Percentiles rank a stretch among this genome's conserved stretches.
Conservation (phyloP, 2,797 vertebrate genomes). For the Sebastes diaconus region DNA sequence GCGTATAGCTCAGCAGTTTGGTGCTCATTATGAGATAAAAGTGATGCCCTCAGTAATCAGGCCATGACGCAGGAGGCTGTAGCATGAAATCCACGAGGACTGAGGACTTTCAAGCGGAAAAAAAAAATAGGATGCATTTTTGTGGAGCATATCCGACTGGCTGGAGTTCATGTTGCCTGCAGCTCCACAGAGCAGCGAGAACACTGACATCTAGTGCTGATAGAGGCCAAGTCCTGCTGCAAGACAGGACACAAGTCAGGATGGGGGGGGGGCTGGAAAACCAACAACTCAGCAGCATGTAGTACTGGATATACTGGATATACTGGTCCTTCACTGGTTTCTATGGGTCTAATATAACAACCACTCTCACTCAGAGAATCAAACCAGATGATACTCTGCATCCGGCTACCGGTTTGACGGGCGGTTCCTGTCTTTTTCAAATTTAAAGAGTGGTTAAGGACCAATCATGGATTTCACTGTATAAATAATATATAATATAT, state of each 20-base stretch:
- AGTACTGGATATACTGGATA: neutral
- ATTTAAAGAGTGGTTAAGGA: neutral
- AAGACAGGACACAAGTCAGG: neutral
- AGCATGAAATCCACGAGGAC: conserved; percentile 54
- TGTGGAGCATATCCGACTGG: neutral
- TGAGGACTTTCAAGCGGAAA: conserved; percentile 43
- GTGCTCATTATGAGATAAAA: conserved; percentile 73
- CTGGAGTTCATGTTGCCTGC: conserved; percentile 17
- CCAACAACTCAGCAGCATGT: neutral
- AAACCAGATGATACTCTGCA: neutral
- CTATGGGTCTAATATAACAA: neutral
- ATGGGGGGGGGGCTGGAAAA: neutral
- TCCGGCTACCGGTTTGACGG: neutral
- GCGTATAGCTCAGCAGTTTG: conserved; percentile 62
- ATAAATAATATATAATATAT: neutral
- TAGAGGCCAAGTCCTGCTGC: conserved; percentile 28
- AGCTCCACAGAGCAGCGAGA: conserved; percentile 62
- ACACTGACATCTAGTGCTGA: conserved; percentile 83
- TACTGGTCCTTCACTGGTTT: neutral
- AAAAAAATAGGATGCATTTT: conserved; percentile 31
- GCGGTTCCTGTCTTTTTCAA: neutral
- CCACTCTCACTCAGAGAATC: neutral
- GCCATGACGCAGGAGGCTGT: conserved; percentile 49
- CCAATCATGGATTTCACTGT: neutral
- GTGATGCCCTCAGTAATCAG: conserved; percentile 67